Percentiles rank a stretch among this genome's conserved stretches.
phyloP scores from a whole-genome alignment of 2,797 vertebrate genomes.

The Notamacropus eugenii region DNA sequence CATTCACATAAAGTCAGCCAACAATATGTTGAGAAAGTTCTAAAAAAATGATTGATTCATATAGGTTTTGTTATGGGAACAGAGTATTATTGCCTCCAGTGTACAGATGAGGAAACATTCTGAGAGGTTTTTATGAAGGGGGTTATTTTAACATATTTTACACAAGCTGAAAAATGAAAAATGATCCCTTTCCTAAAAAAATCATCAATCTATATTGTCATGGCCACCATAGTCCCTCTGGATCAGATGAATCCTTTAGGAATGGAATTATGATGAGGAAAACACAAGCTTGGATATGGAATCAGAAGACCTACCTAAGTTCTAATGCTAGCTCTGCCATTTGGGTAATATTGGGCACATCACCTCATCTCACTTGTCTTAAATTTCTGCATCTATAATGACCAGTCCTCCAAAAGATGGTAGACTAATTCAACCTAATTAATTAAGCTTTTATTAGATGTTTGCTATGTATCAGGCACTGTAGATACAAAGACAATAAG shows the following conservation, averaged over 20 bases:
- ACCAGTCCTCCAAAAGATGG: not conserved
- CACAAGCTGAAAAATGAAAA: conserved; percentile 27
- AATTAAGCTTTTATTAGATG: not conserved
- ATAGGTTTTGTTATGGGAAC: not conserved
- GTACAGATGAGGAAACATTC: not conserved
- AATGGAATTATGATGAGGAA: not conserved
- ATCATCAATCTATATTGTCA: not conserved
- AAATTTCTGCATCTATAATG: not conserved
- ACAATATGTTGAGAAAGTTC: not conserved
- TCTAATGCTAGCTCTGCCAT: not conserved
- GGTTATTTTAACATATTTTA: not conserved
- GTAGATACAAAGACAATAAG: not conserved
- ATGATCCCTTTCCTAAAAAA: conserved; percentile 32
- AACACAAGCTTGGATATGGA: not conserved
- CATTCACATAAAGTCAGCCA: not conserved
- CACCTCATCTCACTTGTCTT: not conserved
- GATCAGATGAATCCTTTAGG: conserved; percentile 61
- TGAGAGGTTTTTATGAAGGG: conserved; percentile 41
- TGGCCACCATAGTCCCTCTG: conserved; percentile 26
- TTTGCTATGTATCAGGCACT: not conserved
- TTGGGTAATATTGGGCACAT: not conserved
- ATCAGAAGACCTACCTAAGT: not conserved
- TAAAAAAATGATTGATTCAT: not conserved
- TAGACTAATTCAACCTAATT: too few relatives aligned
- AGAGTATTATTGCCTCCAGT: not conserved